Evolutionary conservation across 2,113 vertebrate species (phyloP).

Genomic region (Nettapus auritus): DNA sequence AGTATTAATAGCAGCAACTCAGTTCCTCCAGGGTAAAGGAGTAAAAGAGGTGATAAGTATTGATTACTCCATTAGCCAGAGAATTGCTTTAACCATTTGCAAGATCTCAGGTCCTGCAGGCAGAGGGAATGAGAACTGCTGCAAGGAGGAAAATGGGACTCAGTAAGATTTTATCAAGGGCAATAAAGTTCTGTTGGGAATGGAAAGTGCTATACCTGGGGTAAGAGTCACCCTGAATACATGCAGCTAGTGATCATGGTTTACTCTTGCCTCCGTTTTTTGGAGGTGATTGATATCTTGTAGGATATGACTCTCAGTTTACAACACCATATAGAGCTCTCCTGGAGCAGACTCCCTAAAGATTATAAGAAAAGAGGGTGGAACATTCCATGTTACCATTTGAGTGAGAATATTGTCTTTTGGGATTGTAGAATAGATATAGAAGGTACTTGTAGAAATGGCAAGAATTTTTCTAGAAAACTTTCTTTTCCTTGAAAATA

Average conservation of each 20-base stretch:
- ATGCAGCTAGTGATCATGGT: not conserved
- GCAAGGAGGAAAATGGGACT: not conserved
- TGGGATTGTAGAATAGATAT: not conserved
- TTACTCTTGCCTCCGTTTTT: not conserved
- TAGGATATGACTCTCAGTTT: not conserved
- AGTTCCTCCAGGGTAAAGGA: not conserved
- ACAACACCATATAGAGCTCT: not conserved
- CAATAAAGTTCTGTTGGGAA: not conserved
- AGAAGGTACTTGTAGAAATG: not conserved
- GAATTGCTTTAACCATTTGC: conserved; percentile 32
- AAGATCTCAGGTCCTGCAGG: not conserved
- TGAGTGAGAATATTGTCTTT: not conserved
- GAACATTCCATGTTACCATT: not conserved
- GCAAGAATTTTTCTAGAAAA: not conserved
- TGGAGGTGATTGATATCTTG: not conserved
- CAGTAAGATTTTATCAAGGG: not conserved
- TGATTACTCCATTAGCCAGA: conserved; percentile 32
- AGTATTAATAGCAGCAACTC: conserved; percentile 4
- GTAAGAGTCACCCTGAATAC: not conserved
- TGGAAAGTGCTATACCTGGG: not conserved
- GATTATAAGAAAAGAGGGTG: not conserved
- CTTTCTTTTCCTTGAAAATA: not conserved
- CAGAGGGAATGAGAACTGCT: not conserved
- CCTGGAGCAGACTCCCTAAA: not conserved
- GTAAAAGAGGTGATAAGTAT: conserved; percentile 14